Base-by-base conservation (phyloP, 1,140 invertebrate genomes). In the Caenorhabditis tropicalis region DNA sequence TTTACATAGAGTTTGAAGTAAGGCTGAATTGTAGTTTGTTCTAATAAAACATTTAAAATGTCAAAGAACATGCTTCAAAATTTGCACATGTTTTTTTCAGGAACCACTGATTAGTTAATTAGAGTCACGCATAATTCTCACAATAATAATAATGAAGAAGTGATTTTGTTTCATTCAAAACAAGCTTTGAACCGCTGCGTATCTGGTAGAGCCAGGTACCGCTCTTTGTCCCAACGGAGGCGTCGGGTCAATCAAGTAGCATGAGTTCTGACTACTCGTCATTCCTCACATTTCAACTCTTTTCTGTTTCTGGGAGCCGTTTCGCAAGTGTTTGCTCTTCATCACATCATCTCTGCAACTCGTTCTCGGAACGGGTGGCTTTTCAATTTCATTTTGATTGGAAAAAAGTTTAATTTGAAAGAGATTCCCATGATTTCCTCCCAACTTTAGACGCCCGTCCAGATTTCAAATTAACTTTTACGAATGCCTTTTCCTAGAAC, bases 271-370 rank as follows among this genome's bases (percentile, higher is more conserved):
- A 65, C 65, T 65, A 65, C 58, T n/a, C 65, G 36, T 74, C 36
- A 74, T 43, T 74, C 33, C 65, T 74, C 65, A 31, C 65, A 74
- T 74, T 74, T 74, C 65, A 74, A 43, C n/a, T 3, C 58, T 65
- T 24, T 74, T 24, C 36, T 74, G 36, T 74, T 43, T 74, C 27
- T 24, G n/a, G n/a, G n/a, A 19, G 36, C 5, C 43, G 33, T 24
- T 43, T 43, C 19, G n/a, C 33, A 74, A 74, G 36, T 74, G 65
- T 74, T 74, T 74, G 36, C 65, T 12, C 29, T 43, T 74, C 65
- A 74, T 74, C 65, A 21, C 65, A 74, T 74, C 65, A 74, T 74
- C 36, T 24, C 15, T 43, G 4, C n/a, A 10, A 74, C n/a, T 33
- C 3, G 65, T 74, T 74, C 36, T n/a, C 7, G 21, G 58, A 65